phyloP scores from a whole-genome alignment of 2,888 invertebrate genomes.

The Dynastes maya region DNA sequence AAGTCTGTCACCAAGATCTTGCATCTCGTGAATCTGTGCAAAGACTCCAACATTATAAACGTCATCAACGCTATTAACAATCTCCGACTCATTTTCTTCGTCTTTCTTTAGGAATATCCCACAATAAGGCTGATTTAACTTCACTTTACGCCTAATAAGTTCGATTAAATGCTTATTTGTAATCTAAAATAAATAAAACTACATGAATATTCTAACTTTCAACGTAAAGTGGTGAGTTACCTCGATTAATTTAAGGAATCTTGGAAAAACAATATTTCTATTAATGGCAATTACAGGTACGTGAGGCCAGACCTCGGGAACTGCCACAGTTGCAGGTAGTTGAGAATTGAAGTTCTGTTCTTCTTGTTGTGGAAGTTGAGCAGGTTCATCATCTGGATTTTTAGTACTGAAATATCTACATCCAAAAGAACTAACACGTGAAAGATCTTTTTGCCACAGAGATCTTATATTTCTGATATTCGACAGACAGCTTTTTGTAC shows the following conservation, averaged over 20 bases:
- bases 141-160: conserved; percentile 92
- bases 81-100: conserved; percentile 90
- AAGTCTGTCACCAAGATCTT: conserved; percentile 92
- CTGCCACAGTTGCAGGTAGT: conserved; percentile 90
- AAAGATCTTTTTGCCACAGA: conserved; percentile 24
- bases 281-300: conserved; percentile 95
- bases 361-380: conserved; percentile 43
- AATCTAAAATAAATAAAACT: conserved; percentile 74
- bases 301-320: conserved; percentile 97
- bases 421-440: conserved; percentile 23
- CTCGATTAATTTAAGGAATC: conserved; percentile 98
- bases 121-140: conserved; percentile 96
- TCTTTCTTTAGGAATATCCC: conserved; percentile 96
- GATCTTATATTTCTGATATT: conserved; percentile 3
- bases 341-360: conserved; percentile 72
- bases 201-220: not conserved
- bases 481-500: not conserved
- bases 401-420: conserved; percentile 47
- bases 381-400: conserved; percentile 55
- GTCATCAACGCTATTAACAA: conserved; percentile 88
- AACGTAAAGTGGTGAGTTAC: conserved; percentile 69
- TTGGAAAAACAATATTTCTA: conserved; percentile 96
- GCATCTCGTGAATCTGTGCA: conserved; percentile 98
- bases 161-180: conserved; percentile 91
- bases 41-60: conserved; percentile 95